phyloP scores from a whole-genome alignment of 1,140 invertebrate genomes.

The Eriosoma lanigerum region DNA sequence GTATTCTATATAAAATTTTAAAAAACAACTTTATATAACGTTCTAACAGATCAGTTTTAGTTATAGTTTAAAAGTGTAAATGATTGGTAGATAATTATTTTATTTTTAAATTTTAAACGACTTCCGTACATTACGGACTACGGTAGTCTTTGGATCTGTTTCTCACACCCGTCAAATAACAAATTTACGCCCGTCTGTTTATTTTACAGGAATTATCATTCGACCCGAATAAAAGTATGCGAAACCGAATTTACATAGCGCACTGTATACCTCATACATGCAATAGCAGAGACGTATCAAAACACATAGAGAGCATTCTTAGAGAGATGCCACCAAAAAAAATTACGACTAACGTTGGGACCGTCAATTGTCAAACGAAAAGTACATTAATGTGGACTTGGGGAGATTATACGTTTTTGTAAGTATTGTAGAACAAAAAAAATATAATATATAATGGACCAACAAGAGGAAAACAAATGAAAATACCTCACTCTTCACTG shows the following conservation, averaged over 20 bases:
- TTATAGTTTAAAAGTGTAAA: too few relatives aligned
- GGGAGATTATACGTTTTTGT: slow-evolving; percentile 48
- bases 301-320: slow-evolving; percentile 8
- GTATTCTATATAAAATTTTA: too few relatives aligned
- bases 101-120: too few relatives aligned
- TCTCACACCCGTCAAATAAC: background rate
- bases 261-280: slow-evolving; percentile 52
- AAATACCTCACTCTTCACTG: background rate
- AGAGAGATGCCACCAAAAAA: background rate
- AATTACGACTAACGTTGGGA: slow-evolving; percentile 22
- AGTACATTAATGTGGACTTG: slow-evolving; percentile 3
- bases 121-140: too few relatives aligned
- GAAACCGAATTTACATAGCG: slow-evolving; percentile 50
- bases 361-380: slow-evolving; percentile 44
- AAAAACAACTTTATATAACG: too few relatives aligned
- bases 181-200: background rate
- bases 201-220: slow-evolving; percentile 33
- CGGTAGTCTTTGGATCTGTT: too few relatives aligned
- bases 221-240: slow-evolving; percentile 47
- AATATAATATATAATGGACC: background rate
- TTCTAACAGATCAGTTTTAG: too few relatives aligned
- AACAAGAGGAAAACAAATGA: too few relatives aligned
- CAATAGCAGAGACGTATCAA: background rate
- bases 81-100: too few relatives aligned
- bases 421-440: background rate